Evolutionary conservation across 2,113 vertebrate genomes (phyloP).

Genomic region (Albula goreensis): DNA sequence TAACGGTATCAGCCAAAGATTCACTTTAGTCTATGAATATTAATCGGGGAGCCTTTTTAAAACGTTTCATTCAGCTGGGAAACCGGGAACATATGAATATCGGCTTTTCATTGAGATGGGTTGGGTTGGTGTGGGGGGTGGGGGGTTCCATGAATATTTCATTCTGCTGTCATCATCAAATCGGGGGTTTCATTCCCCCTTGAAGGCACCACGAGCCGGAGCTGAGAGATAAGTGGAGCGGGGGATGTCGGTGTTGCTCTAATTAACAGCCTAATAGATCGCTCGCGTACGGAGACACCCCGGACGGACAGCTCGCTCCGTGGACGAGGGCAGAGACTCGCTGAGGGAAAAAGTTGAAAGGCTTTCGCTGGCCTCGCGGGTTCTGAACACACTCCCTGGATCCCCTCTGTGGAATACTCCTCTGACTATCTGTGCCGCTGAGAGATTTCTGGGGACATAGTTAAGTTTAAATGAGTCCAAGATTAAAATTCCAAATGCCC

Average conservation of each 20-base stretch:
- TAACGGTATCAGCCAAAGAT: conserved; percentile 15
- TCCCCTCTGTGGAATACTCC: too few relatives aligned
- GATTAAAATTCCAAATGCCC: too few relatives aligned
- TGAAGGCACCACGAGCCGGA: background rate
- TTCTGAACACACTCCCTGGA: too few relatives aligned
- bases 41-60: conserved; percentile 1
- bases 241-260: background rate
- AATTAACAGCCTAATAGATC: background rate
- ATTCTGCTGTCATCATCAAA: background rate
- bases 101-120: background rate
- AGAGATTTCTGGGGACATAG: too few relatives aligned
- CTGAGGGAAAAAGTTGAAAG: too few relatives aligned
- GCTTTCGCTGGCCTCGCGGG: too few relatives aligned
- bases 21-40: conserved; percentile 33
- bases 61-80: conserved; percentile 3
- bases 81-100: background rate
- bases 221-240: background rate
- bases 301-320: background rate
- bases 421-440: too few relatives aligned
- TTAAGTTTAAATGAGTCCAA: too few relatives aligned
- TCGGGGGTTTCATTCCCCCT: background rate
- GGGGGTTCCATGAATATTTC: background rate
- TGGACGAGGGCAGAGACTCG: background rate
- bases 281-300: background rate
- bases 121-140: background rate